Base-by-base conservation (phyloP, 1,140 invertebrate species). In the Scaptomyza graminum region DNA sequence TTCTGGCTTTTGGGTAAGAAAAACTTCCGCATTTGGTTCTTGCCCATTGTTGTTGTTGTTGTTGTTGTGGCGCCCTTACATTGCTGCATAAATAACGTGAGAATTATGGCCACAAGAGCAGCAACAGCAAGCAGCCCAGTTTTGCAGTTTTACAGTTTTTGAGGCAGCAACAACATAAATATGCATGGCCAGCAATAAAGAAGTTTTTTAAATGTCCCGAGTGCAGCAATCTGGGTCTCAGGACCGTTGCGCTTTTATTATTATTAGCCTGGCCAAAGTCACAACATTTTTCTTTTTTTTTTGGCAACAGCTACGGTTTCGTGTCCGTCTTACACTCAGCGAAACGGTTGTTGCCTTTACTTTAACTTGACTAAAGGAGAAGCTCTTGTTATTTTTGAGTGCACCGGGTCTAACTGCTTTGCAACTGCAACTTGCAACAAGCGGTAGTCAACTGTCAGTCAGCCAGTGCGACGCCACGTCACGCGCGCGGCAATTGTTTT, bases 191-290 rank as follows among this genome's bases (percentile, higher is more conserved):
- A 44, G 63, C 82, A 74, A 78, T 85, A 85, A 85, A 85, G 83
- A 85, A 87, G 87, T 87, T 87, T 78, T 78, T 85, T 88, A 88
- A 85, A 81, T 84, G 82, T 80, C 70, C 65, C 73, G 64, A 66
- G 52, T 66, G 8, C 2, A 34, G 44, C 37, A 41, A 41, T 41
- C 12, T 41, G 12, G n/a, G 37, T n/a, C 37, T 41, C 70, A 79
- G 76, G 71, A 79, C 74, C 51, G 41, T 18, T 37, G 31, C 28
- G 28, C 25, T 18, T 54, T 37, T 37, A 59, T 34, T 37, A 59
- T 34, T 61, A 50, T 22, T 41, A n/a, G 12, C 12, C 12, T n/a
- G 44, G 59, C 59, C 12, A 15, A 63, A 73, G 62, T 62, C 74
- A 63, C 74, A 76, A 76, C n/a, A 69, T 57, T 31, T 1, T 31